These are phyloP conservation scores for Nebria ingens DNA, from an alignment of 1,140 invertebrate genomes.

Conservation along the genomic window DNA sequence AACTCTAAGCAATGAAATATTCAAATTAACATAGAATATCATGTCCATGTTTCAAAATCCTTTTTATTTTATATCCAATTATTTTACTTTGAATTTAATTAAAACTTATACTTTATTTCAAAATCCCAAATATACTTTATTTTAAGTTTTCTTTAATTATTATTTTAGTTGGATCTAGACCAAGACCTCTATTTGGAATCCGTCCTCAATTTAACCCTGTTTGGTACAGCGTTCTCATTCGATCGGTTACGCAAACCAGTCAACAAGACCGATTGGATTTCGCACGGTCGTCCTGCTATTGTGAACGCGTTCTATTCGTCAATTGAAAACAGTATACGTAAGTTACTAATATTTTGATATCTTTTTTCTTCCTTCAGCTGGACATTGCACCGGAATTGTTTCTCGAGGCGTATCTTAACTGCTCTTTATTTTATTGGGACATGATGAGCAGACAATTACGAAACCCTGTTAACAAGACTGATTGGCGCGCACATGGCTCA, in stretches of 20 bases:
- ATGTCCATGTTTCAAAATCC: too few species aligned
- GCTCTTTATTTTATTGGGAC: constrained; percentile 62
- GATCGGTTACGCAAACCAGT: constrained; percentile 48
- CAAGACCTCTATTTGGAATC: constrained; percentile 44
- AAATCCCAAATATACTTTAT: neutral
- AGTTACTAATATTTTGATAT: constrained; percentile 21
- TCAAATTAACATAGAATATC: too few species aligned
- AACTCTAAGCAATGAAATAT: neutral
- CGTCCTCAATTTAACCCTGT: constrained; percentile 47
- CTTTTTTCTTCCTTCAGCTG: neutral
- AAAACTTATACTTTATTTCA: neutral
- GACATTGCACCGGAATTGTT: neutral
- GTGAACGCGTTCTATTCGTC: constrained; percentile 60
- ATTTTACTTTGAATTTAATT: too few species aligned
- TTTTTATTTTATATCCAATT: too few species aligned
- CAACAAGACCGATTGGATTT: constrained; percentile 58
- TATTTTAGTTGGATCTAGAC: constrained; percentile 43
- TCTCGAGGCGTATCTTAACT: constrained; percentile 38
- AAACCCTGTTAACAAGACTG: constrained; percentile 17
- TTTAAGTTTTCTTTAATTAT: neutral
- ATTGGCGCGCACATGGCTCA: constrained; percentile 15
- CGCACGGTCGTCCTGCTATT: constrained; percentile 49
- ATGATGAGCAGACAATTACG: constrained; percentile 50
- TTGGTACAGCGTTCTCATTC: constrained; percentile 48
- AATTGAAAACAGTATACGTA: constrained; percentile 56